phyloP scores from a whole-genome alignment of 2,797 vertebrate species.

The Rallus crepitans region DNA sequence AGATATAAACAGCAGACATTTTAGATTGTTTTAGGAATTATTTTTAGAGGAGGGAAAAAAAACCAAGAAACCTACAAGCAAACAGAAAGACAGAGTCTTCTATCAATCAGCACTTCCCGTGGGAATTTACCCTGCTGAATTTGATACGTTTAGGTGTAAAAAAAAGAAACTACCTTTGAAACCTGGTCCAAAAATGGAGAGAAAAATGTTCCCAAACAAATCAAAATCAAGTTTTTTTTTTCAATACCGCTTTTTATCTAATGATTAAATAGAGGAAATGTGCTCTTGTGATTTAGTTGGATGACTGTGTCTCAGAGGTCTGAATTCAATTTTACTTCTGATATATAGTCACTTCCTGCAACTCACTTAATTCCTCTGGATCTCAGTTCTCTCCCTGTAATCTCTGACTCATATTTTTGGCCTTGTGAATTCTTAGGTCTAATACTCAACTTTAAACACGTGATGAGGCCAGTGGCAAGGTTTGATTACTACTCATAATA shows the following conservation, averaged over 20 bases:
- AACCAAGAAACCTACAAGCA: accelerated
- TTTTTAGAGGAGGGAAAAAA: not conserved
- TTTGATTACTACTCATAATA: not conserved
- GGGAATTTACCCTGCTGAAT: not conserved
- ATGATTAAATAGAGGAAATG: conserved; percentile 10
- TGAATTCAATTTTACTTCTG: conserved; percentile 21
- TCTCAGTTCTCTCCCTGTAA: not conserved
- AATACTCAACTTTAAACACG: not conserved
- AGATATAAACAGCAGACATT: not conserved
- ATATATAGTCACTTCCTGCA: conserved; percentile 16
- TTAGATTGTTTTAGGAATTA: not conserved
- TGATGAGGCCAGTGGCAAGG: not conserved
- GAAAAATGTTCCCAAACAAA: not conserved
- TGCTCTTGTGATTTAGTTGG: not conserved
- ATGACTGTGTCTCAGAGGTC: not conserved
- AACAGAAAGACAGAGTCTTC: not conserved
- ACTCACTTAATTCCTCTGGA: not conserved
- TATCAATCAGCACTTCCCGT: not conserved
- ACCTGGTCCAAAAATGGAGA: not conserved
- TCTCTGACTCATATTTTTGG: conserved; percentile 2
- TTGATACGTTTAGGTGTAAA: not conserved
- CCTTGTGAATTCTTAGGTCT: not conserved
- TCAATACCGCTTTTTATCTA: not conserved
- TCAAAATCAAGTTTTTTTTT: not conserved
- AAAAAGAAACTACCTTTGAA: not conserved